Base-by-base conservation (phyloP, 2,888 invertebrate species). In the Oasisia sp. region DNA sequence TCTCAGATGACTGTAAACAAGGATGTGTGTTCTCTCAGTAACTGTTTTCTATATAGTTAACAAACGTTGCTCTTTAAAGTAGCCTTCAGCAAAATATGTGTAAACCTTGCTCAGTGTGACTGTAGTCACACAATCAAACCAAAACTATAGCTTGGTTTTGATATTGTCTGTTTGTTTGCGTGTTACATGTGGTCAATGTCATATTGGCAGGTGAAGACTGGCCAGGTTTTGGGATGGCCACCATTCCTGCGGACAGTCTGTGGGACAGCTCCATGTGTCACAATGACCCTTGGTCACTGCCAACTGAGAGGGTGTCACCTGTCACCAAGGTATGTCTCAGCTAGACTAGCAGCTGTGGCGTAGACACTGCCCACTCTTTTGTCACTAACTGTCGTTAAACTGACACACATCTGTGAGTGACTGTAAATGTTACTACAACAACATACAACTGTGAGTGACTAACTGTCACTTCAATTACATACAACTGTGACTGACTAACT, bases 211-310 rank as follows among this genome's bases (percentile, higher is more conserved):
- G 89, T 74, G 93, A 92, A 89, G 95, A 95, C 90, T 96, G 96
- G 96, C 96, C 96, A 44, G 96, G 96, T 11, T 96, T 96, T 94
- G 95, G 95, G 92, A 94, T 95, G n/a, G 95, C 95, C 11, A 93
- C 95, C 4, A 94, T 95, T 11, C 94, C 94, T 7, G 89, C 58
- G 45, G 95, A 95, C 92, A 95, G 95, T 93, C 93, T 96, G 91
- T 96, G 96, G 96, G 96, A 96, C 93, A 93, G 93, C 0, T 94
- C 95, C 9, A 90, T 95, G 58, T 94, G 94, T 32, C 93, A 93
- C 44, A 94, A 92, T 89, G 93, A 94, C 50, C 90, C 89, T 12
- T 92, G 92, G 92, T 74, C 74, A n/a, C 27, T 74, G 27, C 74
- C 19, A 7, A 7, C 74, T 27, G 74, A 74, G 74, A 74, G 19